Percentiles rank a stretch among this genome's conserved stretches.
Evolutionary conservation across 64 coral and sea anemone species (phyloP).

Genomic region (Orbicella faveolata): DNA sequence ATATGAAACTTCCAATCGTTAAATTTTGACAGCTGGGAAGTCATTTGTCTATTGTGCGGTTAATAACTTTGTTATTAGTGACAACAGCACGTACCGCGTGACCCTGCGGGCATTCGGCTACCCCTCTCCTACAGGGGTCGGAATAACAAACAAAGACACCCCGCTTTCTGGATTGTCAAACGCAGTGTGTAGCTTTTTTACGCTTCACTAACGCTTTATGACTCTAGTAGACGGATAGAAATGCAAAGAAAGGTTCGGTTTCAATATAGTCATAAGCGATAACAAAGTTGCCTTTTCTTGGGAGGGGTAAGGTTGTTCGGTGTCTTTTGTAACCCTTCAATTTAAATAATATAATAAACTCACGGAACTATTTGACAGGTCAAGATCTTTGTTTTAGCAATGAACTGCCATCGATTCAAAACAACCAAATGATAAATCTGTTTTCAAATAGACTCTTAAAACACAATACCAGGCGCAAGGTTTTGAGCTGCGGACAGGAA

Average conservation of each 20-base stretch:
- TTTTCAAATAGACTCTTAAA: neutral
- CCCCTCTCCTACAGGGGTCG: neutral
- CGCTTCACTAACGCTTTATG: neutral
- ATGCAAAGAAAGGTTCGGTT: neutral
- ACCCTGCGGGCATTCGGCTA: neutral
- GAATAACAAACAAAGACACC: neutral
- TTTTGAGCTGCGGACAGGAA: neutral
- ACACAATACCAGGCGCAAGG: neutral
- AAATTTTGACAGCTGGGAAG: conserved; percentile 25
- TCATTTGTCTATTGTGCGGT: conserved; percentile 3
- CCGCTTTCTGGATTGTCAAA: neutral
- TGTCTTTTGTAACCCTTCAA: neutral
- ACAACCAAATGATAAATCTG: conserved; percentile 11
- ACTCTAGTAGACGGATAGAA: too few relatives aligned
- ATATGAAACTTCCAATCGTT: neutral
- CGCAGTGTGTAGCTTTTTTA: neutral
- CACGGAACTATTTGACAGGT: conserved; percentile 21
- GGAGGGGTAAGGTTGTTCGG: neutral
- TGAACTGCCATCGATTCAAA: neutral
- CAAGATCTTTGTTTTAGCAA: conserved; percentile 29
- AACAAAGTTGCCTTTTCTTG: neutral
- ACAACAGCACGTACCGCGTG: conserved; percentile 15
- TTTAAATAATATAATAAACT: neutral
- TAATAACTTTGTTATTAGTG: conserved; percentile 35
- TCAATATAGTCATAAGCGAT: neutral